These are phyloP conservation scores for Vulpes lagopus DNA, from an alignment of 2,113 vertebrate genomes.

Conservation along the genomic window DNA sequence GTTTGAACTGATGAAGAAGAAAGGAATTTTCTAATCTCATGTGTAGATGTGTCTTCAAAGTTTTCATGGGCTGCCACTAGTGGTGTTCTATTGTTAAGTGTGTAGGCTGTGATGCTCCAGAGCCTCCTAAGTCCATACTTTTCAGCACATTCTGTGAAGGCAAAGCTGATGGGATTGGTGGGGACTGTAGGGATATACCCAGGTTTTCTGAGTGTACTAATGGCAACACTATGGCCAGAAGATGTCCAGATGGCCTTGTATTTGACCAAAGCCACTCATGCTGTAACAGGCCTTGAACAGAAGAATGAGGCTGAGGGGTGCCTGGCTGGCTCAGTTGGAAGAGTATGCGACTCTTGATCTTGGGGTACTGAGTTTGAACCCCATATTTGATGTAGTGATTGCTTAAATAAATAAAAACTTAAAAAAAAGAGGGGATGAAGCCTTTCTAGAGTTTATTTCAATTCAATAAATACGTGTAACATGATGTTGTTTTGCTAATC, in stretches of 20 bases:
- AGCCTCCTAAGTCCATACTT: constrained; percentile 74
- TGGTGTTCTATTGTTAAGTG: background rate
- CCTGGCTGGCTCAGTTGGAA: background rate
- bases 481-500: background rate
- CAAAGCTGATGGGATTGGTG: constrained; percentile 86
- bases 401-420: background rate
- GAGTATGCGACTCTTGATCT: background rate
- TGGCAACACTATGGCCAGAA: constrained; percentile 86
- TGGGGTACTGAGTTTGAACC: background rate
- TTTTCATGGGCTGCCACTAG: background rate
- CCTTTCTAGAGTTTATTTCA: background rate
- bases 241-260: constrained; percentile 87
- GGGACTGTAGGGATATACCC: constrained; percentile 79
- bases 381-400: background rate
- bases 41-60: background rate
- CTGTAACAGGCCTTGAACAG: constrained; percentile 85
- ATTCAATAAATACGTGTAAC: background rate
- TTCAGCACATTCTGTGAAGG: constrained; percentile 83
- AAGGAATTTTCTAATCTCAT: background rate
- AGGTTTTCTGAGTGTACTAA: constrained; percentile 88
- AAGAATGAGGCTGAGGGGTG: background rate
- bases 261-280: constrained; percentile 88
- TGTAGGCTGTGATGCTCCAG: background rate
- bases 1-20: background rate
- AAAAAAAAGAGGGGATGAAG: background rate